Conservation (phyloP, 2,797 vertebrate species). For the Champsocephalus gunnari region DNA sequence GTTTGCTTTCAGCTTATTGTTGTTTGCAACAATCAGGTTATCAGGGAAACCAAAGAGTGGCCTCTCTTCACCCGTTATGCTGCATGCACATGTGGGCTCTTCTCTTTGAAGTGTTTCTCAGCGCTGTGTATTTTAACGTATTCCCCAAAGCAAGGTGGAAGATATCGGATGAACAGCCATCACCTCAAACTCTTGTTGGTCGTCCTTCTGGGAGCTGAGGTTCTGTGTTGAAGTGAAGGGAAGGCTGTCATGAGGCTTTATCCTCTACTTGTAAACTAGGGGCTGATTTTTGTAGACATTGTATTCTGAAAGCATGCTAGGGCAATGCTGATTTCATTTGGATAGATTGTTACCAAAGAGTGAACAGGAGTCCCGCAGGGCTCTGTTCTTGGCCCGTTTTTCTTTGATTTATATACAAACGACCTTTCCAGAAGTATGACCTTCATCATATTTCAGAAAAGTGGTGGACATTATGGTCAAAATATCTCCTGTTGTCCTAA, state of each 20-base stretch:
- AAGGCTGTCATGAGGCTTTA: neutral
- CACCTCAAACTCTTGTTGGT: conserved; percentile 15
- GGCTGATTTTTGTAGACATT: neutral
- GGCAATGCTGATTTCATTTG: neutral
- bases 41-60: conserved; percentile 12
- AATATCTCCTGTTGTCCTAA: no score
- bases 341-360: neutral
- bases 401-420: neutral
- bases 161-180: conserved; percentile 15
- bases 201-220: conserved; percentile 2
- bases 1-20: conserved; percentile 22
- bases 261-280: neutral
- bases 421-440: neutral
- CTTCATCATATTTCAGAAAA: neutral
- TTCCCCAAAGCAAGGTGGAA: conserved; percentile 5
- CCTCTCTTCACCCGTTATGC: conserved; percentile 4
- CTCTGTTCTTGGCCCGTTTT: neutral
- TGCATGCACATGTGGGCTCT: conserved; percentile 2
- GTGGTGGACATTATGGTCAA: neutral
- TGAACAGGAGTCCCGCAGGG: conserved; percentile 10
- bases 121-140: conserved; percentile 7
- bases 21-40: conserved; percentile 7
- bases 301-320: neutral
- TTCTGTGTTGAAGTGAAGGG: neutral
- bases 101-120: conserved; percentile 12